phyloP scores from a whole-genome alignment of 2,113 vertebrate genomes.

The Malurus melanocephalus region DNA sequence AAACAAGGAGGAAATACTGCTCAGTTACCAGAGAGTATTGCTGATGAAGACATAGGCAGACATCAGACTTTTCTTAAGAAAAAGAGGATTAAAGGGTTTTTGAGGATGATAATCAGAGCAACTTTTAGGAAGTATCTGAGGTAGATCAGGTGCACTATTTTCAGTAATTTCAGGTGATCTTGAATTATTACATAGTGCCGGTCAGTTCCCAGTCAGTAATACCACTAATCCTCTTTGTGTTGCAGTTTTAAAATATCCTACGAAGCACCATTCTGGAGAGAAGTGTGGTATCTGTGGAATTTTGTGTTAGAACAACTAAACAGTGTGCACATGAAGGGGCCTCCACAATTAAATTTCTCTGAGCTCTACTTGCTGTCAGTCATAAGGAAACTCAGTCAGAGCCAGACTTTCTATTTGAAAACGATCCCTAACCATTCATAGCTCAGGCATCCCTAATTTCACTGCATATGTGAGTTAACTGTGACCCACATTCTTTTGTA shows the following conservation, averaged over 20 bases:
- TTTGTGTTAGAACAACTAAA: neutral
- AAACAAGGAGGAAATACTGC: neutral
- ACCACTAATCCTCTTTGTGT: neutral
- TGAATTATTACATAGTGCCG: neutral
- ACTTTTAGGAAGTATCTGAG: neutral
- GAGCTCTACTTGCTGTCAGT: neutral
- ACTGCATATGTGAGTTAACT: neutral
- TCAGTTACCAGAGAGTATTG: neutral
- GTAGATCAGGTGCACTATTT: neutral
- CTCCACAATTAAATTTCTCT: conserved; percentile 2
- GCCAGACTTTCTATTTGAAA: neutral
- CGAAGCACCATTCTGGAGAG: neutral
- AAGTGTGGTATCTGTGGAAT: neutral
- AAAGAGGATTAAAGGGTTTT: neutral
- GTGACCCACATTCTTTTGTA: neutral
- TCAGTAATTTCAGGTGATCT: neutral
- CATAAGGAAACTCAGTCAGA: neutral
- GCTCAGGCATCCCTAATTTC: neutral
- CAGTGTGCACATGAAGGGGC: neutral
- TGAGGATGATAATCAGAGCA: neutral
- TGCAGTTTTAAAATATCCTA: neutral
- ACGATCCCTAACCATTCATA: neutral
- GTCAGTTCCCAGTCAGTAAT: neutral
- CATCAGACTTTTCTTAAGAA: neutral
- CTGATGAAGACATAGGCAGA: neutral